A percentile compares a stretch with the other conserved stretches of the same genome.
Conservation (phyloP, 2,888 invertebrate genomes). For the Marasmarcha lunaedactyla region DNA sequence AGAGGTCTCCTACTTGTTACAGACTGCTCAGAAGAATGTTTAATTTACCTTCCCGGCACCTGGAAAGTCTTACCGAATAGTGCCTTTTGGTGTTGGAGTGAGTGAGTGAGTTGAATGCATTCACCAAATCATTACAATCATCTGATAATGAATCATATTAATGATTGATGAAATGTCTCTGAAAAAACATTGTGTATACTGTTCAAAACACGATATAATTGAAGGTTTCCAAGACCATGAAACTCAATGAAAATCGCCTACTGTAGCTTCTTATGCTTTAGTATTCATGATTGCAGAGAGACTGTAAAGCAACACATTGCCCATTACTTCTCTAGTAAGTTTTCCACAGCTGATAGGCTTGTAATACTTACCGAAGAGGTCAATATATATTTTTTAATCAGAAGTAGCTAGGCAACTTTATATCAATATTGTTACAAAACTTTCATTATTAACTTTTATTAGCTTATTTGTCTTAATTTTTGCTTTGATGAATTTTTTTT, state of each 20-base stretch:
- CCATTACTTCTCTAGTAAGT: constrained; percentile 8
- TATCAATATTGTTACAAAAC: no score
- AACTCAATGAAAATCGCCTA: constrained; percentile 1
- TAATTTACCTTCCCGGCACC: constrained; percentile 2
- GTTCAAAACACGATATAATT: constrained; percentile 5
- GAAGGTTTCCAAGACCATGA: constrained; percentile 7
- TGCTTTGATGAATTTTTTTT: no score
- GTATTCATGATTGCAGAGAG: constrained; percentile 5
- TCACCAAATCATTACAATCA: neutral
- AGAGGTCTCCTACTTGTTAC: constrained; percentile 3
- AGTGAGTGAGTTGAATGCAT: constrained; percentile 1
- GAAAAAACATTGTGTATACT: constrained; percentile 5
- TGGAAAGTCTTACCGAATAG: constrained; percentile 1
- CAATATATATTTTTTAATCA: no score
- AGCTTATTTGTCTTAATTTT: no score
- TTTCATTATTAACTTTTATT: no score
- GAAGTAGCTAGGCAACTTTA: no score
- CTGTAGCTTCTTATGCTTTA: neutral
- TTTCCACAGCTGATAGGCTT: constrained; percentile 10
- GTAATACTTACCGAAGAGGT: constrained; percentile 13
- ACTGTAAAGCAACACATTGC: constrained; percentile 11
- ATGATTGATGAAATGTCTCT: constrained; percentile 6
- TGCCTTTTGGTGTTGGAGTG: constrained; percentile 5
- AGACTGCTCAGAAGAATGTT: constrained; percentile 3
- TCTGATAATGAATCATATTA: constrained; percentile 2